phyloP scores from a whole-genome alignment of 2,113 vertebrate genomes.

The Lepus timidus region DNA sequence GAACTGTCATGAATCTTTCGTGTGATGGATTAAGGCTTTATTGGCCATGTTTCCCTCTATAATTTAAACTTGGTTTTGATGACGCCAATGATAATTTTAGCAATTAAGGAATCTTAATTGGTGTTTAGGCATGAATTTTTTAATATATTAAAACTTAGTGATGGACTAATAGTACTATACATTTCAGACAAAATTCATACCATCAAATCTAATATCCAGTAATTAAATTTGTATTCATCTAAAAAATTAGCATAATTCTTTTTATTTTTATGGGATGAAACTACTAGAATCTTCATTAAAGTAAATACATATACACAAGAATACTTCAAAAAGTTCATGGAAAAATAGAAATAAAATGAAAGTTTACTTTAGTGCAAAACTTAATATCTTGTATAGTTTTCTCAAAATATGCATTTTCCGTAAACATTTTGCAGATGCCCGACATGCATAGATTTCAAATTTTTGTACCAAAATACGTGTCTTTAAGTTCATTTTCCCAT shows the following conservation, averaged over 20 bases:
- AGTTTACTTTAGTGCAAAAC: too few species aligned
- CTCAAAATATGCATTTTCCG: too few species aligned
- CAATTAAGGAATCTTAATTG: slow-evolving; percentile 41
- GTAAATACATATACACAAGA: neutral
- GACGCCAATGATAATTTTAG: slow-evolving; percentile 30
- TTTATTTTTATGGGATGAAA: neutral
- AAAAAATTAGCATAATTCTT: slow-evolving; percentile 1
- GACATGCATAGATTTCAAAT: too few species aligned
- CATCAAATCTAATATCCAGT: slow-evolving; percentile 36
- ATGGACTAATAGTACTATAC: neutral
- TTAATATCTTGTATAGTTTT: too few species aligned
- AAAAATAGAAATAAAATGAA: too few species aligned
- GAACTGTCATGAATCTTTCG: neutral
- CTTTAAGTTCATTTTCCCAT: too few species aligned
- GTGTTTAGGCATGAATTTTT: slow-evolving; percentile 27
- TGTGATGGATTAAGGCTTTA: slow-evolving; percentile 24
- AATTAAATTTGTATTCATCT: slow-evolving; percentile 25
- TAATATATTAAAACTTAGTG: neutral
- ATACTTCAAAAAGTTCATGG: too few species aligned
- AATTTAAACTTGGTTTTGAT: slow-evolving; percentile 58
- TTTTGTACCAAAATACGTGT: too few species aligned
- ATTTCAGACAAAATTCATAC: slow-evolving; percentile 33
- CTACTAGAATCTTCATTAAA: neutral
- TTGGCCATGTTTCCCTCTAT: slow-evolving; percentile 39
- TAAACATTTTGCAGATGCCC: too few species aligned